Evolutionary conservation across 1,140 invertebrate genomes (phyloP).

Genomic region (Araneus ventricosus): DNA sequence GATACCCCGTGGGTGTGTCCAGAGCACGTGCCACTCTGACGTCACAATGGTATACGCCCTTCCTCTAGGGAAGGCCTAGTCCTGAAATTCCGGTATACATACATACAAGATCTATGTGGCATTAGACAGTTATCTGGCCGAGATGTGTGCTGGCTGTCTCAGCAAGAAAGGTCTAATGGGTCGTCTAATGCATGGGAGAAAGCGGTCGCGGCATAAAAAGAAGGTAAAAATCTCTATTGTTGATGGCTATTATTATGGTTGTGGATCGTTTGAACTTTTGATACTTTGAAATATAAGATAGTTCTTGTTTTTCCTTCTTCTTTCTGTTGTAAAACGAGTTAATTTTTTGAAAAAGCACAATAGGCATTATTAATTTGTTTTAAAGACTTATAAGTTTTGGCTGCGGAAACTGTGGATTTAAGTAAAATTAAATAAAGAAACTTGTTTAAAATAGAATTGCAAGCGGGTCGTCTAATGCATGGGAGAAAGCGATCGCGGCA

Average conservation of each 20-base stretch:
- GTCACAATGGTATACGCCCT: constrained; percentile 66
- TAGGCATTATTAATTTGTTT: too few relatives aligned
- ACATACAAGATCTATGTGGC: constrained; percentile 2
- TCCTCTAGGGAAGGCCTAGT: constrained; percentile 62
- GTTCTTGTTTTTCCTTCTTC: too few relatives aligned
- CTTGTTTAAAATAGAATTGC: too few relatives aligned
- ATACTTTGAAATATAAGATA: neutral
- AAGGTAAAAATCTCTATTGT: constrained; percentile 2
- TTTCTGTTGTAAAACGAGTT: too few relatives aligned
- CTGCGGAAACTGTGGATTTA: too few relatives aligned
- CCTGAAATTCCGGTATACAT: constrained; percentile 68
- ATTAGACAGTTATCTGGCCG: constrained; percentile 20
- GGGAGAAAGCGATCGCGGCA: neutral
- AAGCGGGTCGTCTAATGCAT: neutral
- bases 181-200: neutral
- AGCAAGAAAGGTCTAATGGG: neutral
- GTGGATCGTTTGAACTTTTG: neutral
- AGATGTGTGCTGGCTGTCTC: neutral
- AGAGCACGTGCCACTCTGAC: constrained; percentile 60
- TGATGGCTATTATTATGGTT: neutral
- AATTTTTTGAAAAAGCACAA: too few relatives aligned
- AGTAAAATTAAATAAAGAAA: too few relatives aligned
- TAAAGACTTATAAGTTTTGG: too few relatives aligned
- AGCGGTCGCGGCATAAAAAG: neutral
- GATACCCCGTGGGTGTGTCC: constrained; percentile 70